phyloP scores from a whole-genome alignment of 2,113 vertebrate species.

The Oxyruncus cristatus region DNA sequence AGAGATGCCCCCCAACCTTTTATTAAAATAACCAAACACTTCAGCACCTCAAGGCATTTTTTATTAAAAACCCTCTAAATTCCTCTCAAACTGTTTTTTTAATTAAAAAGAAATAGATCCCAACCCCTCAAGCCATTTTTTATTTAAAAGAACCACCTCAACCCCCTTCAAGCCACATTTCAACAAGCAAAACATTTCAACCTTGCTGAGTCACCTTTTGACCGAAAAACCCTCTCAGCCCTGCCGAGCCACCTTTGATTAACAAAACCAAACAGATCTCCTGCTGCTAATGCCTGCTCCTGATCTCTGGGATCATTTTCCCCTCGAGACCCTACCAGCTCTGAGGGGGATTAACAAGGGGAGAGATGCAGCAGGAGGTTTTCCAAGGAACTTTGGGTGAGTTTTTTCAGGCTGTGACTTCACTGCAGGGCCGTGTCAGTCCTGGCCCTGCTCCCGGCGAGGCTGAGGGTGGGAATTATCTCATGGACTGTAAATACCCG shows the following conservation, averaged over 20 bases:
- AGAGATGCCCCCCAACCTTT: background rate
- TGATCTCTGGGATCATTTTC: background rate
- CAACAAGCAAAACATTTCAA: background rate
- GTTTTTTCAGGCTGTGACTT: slow-evolving; percentile 6
- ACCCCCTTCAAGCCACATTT: background rate
- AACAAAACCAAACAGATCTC: background rate
- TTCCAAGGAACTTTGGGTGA: background rate
- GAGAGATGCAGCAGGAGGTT: background rate
- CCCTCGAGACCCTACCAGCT: background rate
- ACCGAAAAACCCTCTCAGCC: background rate
- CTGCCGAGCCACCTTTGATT: fast-evolving
- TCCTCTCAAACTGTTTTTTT: background rate
- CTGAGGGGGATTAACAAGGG: background rate
- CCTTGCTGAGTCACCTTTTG: background rate
- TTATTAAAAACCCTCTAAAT: background rate
- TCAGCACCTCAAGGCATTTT: background rate
- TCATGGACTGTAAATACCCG: background rate
- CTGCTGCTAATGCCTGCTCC: background rate
- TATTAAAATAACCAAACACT: background rate
- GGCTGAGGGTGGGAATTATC: background rate
- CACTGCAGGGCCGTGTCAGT: background rate
- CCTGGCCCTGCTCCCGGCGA: background rate
- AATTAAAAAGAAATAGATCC: background rate
- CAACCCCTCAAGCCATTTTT: background rate
- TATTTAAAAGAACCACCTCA: background rate